A percentile compares a stretch with the other conserved stretches of the same genome.
Evolutionary conservation across 2,888 invertebrate genomes (phyloP).

Genomic region (Urechis unicinctus): DNA sequence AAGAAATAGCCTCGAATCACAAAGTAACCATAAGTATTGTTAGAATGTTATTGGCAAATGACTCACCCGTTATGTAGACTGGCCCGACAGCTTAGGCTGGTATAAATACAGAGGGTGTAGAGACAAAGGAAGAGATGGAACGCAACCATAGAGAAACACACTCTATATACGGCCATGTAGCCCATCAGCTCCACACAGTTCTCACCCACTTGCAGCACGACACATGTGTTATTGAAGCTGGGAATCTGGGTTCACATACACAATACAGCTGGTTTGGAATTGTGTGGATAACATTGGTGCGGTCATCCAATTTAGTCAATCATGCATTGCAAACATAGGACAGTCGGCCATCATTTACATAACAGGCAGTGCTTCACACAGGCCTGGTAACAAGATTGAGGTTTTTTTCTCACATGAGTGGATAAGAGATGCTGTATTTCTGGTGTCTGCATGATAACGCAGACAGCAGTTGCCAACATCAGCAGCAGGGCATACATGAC

Average conservation of each 20-base stretch:
- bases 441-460: conserved; percentile 50
- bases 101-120: conserved; percentile 45
- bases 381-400: no score
- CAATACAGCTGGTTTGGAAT: background rate
- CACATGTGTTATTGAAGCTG: conserved; percentile 46
- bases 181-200: conserved; percentile 48
- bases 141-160: conserved; percentile 48
- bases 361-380: no score
- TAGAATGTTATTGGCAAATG: background rate
- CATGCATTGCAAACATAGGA: no score
- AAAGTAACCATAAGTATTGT: background rate
- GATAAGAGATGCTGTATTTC: conserved; percentile 29
- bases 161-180: conserved; percentile 52
- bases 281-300: no score
- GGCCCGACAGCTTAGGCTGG: conserved; percentile 49
- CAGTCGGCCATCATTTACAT: no score
- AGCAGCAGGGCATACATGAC: conserved; percentile 50
- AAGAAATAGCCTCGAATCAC: no score
- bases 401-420: conserved; percentile 13
- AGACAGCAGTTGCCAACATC: conserved; percentile 41
- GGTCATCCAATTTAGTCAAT: no score
- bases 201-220: conserved; percentile 35
- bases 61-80: conserved; percentile 52
- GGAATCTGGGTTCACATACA: conserved; percentile 33
- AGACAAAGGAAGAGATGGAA: conserved; percentile 47